Evolutionary conservation across 2,888 invertebrate species (phyloP).

Genomic region (Trypoxylon attenuatum): DNA sequence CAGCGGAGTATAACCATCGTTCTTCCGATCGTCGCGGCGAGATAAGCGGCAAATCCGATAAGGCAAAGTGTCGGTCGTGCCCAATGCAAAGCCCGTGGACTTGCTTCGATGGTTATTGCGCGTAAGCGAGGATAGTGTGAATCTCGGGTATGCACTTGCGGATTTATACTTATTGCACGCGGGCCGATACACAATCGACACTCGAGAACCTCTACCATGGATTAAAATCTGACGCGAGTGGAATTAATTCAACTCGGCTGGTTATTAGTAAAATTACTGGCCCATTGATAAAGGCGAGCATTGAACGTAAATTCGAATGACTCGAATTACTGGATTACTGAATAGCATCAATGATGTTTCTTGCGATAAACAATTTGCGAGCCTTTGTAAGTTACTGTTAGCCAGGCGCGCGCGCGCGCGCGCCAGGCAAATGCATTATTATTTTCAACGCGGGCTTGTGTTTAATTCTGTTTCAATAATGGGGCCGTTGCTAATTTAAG

Average conservation of each 20-base stretch:
- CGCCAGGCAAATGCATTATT: neutral
- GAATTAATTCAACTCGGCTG: conserved; percentile 29
- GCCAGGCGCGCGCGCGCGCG: neutral
- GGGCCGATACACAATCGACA: neutral
- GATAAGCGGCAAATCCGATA: neutral
- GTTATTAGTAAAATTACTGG: conserved; percentile 38
- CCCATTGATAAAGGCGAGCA: conserved; percentile 24
- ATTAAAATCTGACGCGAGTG: conserved; percentile 19
- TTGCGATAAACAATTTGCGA: conserved; percentile 19
- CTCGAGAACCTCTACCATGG: conserved; percentile 9
- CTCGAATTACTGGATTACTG: conserved; percentile 24
- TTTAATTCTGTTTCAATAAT: conserved; percentile 15
- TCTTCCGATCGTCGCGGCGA: neutral
- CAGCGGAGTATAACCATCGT: conserved; percentile 18
- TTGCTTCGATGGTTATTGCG: neutral
- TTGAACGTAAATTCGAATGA: conserved; percentile 23
- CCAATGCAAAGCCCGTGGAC: neutral
- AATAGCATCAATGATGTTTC: conserved; percentile 22
- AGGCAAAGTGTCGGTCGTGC: neutral
- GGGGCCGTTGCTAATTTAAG: conserved; percentile 3
- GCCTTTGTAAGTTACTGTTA: conserved; percentile 13
- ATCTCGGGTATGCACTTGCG: neutral
- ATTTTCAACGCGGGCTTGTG: neutral
- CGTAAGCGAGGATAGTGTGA: neutral
- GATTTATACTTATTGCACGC: conserved; percentile 1